phyloP scores from a whole-genome alignment of 2,113 vertebrate genomes.

The Gallinago media region DNA sequence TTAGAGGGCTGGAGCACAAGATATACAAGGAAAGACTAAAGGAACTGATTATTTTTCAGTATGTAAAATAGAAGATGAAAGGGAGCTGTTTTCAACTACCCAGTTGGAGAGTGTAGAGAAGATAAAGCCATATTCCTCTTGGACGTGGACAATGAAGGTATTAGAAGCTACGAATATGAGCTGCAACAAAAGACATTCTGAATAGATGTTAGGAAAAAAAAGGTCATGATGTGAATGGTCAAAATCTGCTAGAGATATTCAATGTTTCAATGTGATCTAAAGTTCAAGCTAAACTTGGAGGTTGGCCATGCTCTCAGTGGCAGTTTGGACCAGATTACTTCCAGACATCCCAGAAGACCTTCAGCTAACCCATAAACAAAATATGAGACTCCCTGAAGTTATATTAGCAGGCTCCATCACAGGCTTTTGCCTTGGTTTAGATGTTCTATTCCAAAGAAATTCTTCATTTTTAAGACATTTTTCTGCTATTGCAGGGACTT shows the following conservation, averaged over 20 bases:
- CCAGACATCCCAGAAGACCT: background rate
- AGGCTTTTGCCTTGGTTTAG: background rate
- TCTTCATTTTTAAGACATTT: background rate
- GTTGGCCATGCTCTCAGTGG: background rate
- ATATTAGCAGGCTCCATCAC: background rate
- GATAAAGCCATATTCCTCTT: background rate
- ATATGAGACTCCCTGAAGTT: background rate
- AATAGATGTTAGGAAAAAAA: background rate
- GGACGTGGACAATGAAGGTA: background rate
- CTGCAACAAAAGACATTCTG: background rate
- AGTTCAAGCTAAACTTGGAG: background rate
- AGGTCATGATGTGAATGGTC: accelerated
- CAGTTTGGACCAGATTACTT: background rate
- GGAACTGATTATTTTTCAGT: background rate
- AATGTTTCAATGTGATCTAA: background rate
- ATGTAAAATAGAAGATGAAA: background rate
- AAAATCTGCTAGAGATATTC: background rate
- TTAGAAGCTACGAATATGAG: background rate
- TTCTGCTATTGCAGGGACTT: background rate
- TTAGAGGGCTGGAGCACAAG: background rate
- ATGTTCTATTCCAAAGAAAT: background rate
- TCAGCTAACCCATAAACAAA: background rate
- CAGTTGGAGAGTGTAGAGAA: background rate
- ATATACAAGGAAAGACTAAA: background rate
- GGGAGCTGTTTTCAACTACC: background rate